A percentile compares a stretch with the other conserved stretches of the same genome.
Conservation (phyloP, 2,797 vertebrate genomes). For the Sus cebifrons region DNA sequence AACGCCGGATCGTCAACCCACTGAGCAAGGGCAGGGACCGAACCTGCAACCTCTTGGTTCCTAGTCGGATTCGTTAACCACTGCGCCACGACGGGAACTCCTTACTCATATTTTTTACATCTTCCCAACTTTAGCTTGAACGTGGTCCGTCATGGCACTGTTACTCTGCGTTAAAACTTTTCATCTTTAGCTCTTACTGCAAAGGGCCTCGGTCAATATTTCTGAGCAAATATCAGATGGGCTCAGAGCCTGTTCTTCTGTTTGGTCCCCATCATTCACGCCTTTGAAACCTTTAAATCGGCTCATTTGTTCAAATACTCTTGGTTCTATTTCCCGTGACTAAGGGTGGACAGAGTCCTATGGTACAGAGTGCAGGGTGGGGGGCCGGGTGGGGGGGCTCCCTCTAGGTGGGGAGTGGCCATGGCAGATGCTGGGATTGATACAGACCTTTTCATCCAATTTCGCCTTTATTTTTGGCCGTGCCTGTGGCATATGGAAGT, state of each 20-base stretch:
- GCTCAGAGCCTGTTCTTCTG: background rate
- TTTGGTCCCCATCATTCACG: background rate
- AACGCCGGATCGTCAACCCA: too few species aligned
- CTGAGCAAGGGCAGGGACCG: too few species aligned
- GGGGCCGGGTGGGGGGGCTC: background rate
- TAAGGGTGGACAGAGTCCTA: background rate
- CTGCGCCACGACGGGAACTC: too few species aligned
- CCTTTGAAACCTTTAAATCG: background rate
- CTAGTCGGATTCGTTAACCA: too few species aligned
- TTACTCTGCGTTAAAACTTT: background rate
- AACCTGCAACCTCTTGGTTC: too few species aligned
- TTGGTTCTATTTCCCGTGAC: background rate
- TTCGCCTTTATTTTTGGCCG: too few species aligned
- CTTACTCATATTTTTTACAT: background rate
- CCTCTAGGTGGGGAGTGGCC: background rate
- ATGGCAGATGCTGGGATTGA: background rate
- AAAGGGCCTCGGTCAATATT: background rate
- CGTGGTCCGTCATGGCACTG: accelerated
- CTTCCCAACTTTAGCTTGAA: background rate
- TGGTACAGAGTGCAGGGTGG: too few species aligned
- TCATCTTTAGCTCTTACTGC: background rate
- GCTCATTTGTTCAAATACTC: constrained; percentile 13
- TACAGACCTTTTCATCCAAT: background rate
- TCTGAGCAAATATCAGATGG: background rate
- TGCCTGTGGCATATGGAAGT: too few species aligned